Conservation (phyloP, 2,113 vertebrate genomes). For the Triplophysa tibetana region DNA sequence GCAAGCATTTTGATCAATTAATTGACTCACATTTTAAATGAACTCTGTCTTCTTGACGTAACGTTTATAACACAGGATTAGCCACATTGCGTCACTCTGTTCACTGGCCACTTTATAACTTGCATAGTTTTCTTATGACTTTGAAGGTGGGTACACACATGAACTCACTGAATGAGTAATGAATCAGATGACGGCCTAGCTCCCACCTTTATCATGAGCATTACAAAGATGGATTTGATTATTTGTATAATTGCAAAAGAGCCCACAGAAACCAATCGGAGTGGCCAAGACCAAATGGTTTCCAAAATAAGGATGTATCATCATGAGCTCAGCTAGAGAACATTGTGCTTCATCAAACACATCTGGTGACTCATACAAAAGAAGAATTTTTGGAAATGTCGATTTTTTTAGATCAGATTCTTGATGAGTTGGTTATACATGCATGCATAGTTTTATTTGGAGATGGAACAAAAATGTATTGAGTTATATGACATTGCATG, state of each 20-base stretch:
- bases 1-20: background rate
- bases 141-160: conserved; percentile 60
- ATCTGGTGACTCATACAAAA: conserved; percentile 45
- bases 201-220: conserved; percentile 14
- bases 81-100: conserved; percentile 30
- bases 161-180: conserved; percentile 54
- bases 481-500: background rate
- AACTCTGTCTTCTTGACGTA: conserved; percentile 19
- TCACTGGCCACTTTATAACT: conserved; percentile 38
- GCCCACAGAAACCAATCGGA: conserved; percentile 12
- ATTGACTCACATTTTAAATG: conserved; percentile 14
- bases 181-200: conserved; percentile 7
- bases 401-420: background rate
- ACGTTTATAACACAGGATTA: conserved; percentile 51
- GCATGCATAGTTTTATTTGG: conserved; percentile 7
- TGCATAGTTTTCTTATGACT: conserved; percentile 49
- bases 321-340: conserved; percentile 27
- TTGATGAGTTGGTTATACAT: conserved; percentile 7
- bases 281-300: conserved; percentile 45
- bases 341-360: conserved; percentile 41
- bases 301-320: conserved; percentile 42
- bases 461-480: background rate
- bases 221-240: background rate
- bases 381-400: background rate
- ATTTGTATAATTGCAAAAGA: background rate